Evolutionary conservation across 2,888 invertebrate genomes (phyloP).

Genomic region (Protodeltote pygarga): DNA sequence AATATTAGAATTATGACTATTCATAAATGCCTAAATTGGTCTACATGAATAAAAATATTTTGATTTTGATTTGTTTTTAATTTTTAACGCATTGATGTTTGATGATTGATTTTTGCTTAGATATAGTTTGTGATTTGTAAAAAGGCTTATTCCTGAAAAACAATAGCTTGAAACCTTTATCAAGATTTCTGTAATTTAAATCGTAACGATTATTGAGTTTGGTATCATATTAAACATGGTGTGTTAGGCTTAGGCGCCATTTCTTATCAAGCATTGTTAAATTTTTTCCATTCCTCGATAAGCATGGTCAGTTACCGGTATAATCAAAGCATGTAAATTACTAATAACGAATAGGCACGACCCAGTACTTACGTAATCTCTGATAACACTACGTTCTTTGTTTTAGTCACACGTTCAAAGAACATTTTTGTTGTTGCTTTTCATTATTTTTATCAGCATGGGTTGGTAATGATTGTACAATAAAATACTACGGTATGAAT

Average conservation of each 20-base stretch:
- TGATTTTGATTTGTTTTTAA: too few species aligned
- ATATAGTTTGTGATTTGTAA: too few species aligned
- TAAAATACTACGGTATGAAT: background rate
- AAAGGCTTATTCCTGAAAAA: too few species aligned
- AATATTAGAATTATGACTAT: too few species aligned
- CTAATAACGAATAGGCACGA: constrained; percentile 35
- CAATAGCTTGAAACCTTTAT: too few species aligned
- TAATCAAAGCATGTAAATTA: constrained; percentile 25
- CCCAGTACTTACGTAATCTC: constrained; percentile 20
- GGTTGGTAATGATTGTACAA: background rate
- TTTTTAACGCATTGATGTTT: too few species aligned
- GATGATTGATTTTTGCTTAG: too few species aligned
- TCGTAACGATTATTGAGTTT: too few species aligned
- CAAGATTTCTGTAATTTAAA: too few species aligned
- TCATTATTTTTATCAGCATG: constrained; percentile 1
- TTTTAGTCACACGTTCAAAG: constrained; percentile 15
- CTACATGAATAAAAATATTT: too few species aligned
- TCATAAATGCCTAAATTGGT: too few species aligned
- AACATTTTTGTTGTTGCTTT: background rate
- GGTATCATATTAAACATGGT: background rate
- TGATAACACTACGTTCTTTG: constrained; percentile 30
- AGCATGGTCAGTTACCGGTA: constrained; percentile 17
- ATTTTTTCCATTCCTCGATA: constrained; percentile 22
- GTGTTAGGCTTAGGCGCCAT: constrained; percentile 18
- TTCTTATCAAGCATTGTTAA: constrained; percentile 26